Conservation (phyloP, 2,797 vertebrate genomes). For the Labroides dimidiatus region DNA sequence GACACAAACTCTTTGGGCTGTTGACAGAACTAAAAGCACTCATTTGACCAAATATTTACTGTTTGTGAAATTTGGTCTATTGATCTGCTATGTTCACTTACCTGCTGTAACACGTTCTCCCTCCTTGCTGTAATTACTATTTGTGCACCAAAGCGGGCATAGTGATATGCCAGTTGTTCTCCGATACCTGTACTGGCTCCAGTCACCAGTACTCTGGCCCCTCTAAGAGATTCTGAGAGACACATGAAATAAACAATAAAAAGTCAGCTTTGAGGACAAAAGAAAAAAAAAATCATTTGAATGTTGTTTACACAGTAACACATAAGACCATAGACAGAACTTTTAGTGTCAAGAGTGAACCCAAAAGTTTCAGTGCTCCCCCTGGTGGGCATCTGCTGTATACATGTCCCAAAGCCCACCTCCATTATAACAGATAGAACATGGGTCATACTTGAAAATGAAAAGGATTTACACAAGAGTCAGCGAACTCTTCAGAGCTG, state of each 20-base stretch:
- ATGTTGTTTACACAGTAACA: too few relatives aligned
- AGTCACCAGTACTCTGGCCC: conserved; percentile 80
- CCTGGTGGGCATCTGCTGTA: too few relatives aligned
- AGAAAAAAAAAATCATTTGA: too few relatives aligned
- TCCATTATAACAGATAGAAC: too few relatives aligned
- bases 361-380: too few relatives aligned
- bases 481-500: too few relatives aligned
- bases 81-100: conserved; percentile 47
- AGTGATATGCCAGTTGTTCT: conserved; percentile 85
- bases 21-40: background rate
- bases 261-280: background rate
- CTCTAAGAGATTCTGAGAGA: conserved; percentile 76
- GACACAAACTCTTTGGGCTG: background rate
- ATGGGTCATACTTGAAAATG: too few relatives aligned
- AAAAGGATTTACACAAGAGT: too few relatives aligned
- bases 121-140: conserved; percentile 84
- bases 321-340: too few relatives aligned
- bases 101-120: conserved; percentile 79
- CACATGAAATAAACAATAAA: background rate
- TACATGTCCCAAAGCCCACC: too few relatives aligned
- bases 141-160: conserved; percentile 80
- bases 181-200: conserved; percentile 86
- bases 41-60: background rate
- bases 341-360: too few relatives aligned
- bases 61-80: background rate